These are phyloP conservation scores for Rhinella marina DNA, from an alignment of 2,797 vertebrate species.

Conservation along the genomic window DNA sequence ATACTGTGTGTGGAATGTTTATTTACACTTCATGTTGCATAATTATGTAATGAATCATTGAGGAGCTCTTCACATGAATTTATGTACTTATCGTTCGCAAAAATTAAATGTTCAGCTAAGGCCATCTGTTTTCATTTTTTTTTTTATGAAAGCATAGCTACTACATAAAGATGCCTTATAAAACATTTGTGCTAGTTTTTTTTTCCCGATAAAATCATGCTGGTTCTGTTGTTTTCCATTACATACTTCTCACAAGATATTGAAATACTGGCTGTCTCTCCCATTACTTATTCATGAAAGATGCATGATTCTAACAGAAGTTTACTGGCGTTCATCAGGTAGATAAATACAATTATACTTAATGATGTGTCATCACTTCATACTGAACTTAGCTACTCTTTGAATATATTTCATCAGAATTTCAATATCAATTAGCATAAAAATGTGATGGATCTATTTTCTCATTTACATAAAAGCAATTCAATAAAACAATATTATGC, in stretches of 20 bases:
- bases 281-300: slow-evolving; percentile 37
- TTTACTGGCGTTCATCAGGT: slow-evolving; percentile 15
- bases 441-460: slow-evolving; percentile 25
- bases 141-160: slow-evolving; percentile 16
- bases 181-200: slow-evolving; percentile 16
- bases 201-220: slow-evolving; percentile 15
- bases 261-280: slow-evolving; percentile 11
- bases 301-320: slow-evolving; percentile 24
- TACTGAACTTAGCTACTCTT: slow-evolving; percentile 7
- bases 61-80: slow-evolving; percentile 35
- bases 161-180: slow-evolving; percentile 22
- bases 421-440: slow-evolving; percentile 33
- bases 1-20: background rate
- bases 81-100: slow-evolving; percentile 23
- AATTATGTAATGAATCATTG: slow-evolving; percentile 32
- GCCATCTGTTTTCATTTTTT: slow-evolving; percentile 31
- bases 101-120: slow-evolving; percentile 31
- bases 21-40: slow-evolving; percentile 21
- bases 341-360: slow-evolving; percentile 39
- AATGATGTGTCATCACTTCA: slow-evolving; percentile 40
- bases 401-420: slow-evolving; percentile 31
- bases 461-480: slow-evolving; percentile 48
- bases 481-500: slow-evolving; percentile 22
- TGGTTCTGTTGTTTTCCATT: background rate
- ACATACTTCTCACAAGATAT: background rate